Evolutionary conservation across 2,797 vertebrate species (phyloP).

Genomic region (Cirrhinus molitorella): DNA sequence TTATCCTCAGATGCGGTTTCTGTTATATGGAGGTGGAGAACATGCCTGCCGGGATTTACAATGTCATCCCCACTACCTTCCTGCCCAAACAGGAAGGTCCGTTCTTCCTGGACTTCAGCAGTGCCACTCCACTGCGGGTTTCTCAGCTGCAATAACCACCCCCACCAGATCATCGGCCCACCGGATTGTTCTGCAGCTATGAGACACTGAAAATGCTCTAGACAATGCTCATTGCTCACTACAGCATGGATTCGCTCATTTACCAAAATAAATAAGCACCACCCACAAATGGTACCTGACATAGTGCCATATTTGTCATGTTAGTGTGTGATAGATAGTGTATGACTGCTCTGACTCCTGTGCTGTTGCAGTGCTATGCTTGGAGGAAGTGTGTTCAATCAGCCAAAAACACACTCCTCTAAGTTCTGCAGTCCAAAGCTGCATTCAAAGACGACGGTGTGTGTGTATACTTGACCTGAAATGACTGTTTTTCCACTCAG

Average conservation of each 20-base stretch:
- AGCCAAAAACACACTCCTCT: conserved; percentile 14
- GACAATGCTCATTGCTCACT: background rate
- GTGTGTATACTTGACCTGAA: conserved; percentile 23
- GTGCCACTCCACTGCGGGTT: conserved; percentile 82
- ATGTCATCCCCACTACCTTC: conserved; percentile 95
- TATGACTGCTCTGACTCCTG: conserved; percentile 5
- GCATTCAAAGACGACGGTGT: background rate
- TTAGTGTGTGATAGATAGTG: conserved; percentile 20
- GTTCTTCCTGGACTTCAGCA: conserved; percentile 96
- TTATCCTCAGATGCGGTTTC: conserved; percentile 89
- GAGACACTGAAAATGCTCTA: background rate
- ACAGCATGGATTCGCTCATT: conserved; percentile 10
- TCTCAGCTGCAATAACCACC: conserved; percentile 90
- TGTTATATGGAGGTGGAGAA: conserved; percentile 92
- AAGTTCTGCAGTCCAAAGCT: conserved; percentile 8
- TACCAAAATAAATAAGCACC: conserved; percentile 14
- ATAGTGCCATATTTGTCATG: conserved; percentile 28
- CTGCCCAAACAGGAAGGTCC: conserved; percentile 97
- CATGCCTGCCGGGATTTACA: conserved; percentile 90
- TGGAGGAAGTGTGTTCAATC: conserved; percentile 25
- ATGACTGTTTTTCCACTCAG: conserved; percentile 57
- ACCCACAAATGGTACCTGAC: conserved; percentile 7
- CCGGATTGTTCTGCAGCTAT: background rate
- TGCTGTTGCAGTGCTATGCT: conserved; percentile 8
- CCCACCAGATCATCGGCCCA: background rate